Base-by-base conservation (phyloP, 2,888 invertebrate species). In the Lasioglossum oenotherae region DNA sequence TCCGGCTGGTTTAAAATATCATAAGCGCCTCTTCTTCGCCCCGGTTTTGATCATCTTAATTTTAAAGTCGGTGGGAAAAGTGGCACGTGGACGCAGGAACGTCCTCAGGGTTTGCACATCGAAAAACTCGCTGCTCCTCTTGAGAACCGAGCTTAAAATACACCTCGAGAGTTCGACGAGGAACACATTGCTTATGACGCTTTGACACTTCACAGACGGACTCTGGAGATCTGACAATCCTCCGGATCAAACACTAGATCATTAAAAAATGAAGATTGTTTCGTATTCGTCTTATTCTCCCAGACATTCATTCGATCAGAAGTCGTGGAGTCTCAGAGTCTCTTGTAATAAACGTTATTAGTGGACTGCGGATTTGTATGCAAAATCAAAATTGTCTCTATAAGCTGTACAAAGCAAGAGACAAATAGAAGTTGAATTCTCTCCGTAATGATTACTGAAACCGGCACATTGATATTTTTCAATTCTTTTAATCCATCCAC, bases 91-190 rank as follows among this genome's bases (percentile, higher is more conserved):
- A 82, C 72, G 35, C 72, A 23, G 53, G 74, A 82, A 81, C 69
- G 79, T 86, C 74, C 81, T 82, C 82, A 77, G 60, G 64, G 19
- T 81, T 85, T 73, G 82, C 82, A 53, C 53, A 53, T n/a, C 10
- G 53, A 53, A n/a, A 80, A 88, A 84, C 49, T 35, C 81, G 82
- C 60, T 57, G 67, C 78, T 81, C 82, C 81, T 84, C 81, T 90
- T 89, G 83, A 91, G 87, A 89, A 89, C 85, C 83, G 71, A 80
- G 82, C 89, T 85, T 88, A 91, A 91, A 91, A 91, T 91, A 90
- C 38, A 84, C 35, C 82, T 44, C 60, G 72, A 81, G 82, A 76
- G 74, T 84, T 88, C 82, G 75, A 82, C 74, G 69, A 74, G 75
- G 41, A 87, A 84, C 84, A 88, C 81, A 73, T 90, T 89, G 82